These are phyloP conservation scores for Triplophysa tibetana DNA, from an alignment of 2,113 vertebrate species.

Conservation along the genomic window DNA sequence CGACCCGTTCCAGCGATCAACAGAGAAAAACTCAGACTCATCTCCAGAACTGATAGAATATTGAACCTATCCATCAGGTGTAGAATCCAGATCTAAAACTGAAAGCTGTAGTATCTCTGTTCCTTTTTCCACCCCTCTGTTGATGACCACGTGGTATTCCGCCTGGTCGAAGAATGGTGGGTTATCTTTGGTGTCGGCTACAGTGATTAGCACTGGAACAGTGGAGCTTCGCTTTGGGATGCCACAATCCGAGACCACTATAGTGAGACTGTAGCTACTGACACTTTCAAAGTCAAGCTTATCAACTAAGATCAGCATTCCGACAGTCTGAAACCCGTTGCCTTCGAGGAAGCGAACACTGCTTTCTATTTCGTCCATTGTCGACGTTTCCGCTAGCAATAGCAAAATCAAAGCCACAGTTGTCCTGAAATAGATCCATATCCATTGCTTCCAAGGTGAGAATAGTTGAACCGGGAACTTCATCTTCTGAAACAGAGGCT, in stretches of 20 bases:
- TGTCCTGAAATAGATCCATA: slow-evolving; percentile 81
- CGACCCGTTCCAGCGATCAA: slow-evolving; percentile 84
- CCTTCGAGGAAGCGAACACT: slow-evolving; percentile 79
- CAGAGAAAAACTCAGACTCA: slow-evolving; percentile 81
- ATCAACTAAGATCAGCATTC: slow-evolving; percentile 86
- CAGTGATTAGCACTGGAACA: slow-evolving; percentile 79
- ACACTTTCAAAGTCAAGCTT: slow-evolving; percentile 87
- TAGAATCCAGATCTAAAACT: slow-evolving; percentile 87
- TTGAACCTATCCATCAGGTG: slow-evolving; percentile 77
- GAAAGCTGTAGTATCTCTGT: slow-evolving; percentile 84
- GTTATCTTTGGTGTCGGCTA: slow-evolving; percentile 90
- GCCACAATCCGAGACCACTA: slow-evolving; percentile 88
- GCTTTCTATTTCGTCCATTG: slow-evolving; percentile 86
- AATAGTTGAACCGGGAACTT: slow-evolving; percentile 83
- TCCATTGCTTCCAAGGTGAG: slow-evolving; percentile 85
- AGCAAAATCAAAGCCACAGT: slow-evolving; percentile 88
- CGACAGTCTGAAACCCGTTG: slow-evolving; percentile 78
- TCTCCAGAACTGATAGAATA: slow-evolving; percentile 92
- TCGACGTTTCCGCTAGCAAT: slow-evolving; percentile 87
- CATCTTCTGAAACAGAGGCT: slow-evolving; percentile 82
- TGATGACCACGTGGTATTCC: slow-evolving; percentile 81
- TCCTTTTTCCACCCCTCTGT: slow-evolving; percentile 78
- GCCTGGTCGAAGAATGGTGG: slow-evolving; percentile 82
- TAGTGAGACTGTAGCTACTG: slow-evolving; percentile 84
- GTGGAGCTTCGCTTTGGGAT: slow-evolving; percentile 84